Conservation (phyloP, 2,888 invertebrate genomes). For the Melieria picta region DNA sequence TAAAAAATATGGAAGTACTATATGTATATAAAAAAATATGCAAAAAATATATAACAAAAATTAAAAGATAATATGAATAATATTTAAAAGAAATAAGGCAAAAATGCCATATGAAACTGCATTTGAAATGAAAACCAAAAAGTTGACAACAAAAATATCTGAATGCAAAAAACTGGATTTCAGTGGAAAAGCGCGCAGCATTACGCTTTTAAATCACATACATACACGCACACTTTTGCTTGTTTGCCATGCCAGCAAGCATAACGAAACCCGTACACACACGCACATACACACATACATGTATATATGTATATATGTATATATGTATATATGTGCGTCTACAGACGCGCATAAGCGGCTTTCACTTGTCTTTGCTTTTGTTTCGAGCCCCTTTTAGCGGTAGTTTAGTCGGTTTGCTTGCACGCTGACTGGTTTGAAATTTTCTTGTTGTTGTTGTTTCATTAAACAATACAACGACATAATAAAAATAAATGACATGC, state of each 20-base stretch:
- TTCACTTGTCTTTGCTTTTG: too few species aligned
- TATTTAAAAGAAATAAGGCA: neutral
- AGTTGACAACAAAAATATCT: neutral
- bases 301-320: conserved; percentile 4
- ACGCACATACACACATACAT: neutral
- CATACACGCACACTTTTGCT: neutral
- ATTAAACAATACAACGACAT: too few species aligned
- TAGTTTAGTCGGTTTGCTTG: too few species aligned
- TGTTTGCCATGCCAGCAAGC: neutral
- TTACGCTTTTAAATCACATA: neutral
- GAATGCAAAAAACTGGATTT: too few species aligned
- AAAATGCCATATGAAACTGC: neutral
- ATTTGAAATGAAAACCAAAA: conserved; percentile 8
- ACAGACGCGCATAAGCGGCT: neutral
- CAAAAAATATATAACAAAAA: neutral
- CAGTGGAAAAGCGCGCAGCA: too few species aligned
- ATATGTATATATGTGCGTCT: neutral
- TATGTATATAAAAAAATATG: neutral
- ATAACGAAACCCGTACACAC: neutral
- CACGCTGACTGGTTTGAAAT: too few species aligned
- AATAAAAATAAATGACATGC: too few species aligned
- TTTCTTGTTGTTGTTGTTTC: too few species aligned
- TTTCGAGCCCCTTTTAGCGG: too few species aligned
- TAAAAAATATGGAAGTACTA: neutral
- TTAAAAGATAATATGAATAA: neutral